Conservation (phyloP, 2,888 invertebrate species). For the Orchesellides sinensis region DNA sequence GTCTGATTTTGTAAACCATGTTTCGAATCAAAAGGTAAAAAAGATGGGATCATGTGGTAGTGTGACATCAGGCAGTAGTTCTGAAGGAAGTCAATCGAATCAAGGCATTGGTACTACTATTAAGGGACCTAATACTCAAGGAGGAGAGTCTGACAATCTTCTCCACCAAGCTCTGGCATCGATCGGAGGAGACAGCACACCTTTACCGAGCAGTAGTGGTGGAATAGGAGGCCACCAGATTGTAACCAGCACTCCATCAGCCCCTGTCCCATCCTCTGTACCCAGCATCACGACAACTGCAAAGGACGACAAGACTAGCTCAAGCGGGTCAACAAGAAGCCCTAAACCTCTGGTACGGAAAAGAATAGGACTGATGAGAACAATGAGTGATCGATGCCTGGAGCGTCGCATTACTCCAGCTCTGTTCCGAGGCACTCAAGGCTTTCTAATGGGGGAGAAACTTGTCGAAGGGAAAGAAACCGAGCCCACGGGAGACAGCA, state of each 20-base stretch:
- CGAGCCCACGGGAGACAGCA: slow-evolving; percentile 6
- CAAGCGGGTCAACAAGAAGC: slow-evolving; percentile 41
- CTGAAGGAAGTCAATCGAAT: slow-evolving; percentile 65
- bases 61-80: slow-evolving; percentile 67
- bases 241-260: slow-evolving; percentile 38
- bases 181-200: neutral
- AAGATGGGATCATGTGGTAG: slow-evolving; percentile 61
- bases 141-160: slow-evolving; percentile 22
- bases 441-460: slow-evolving; percentile 70
- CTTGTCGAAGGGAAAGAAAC: slow-evolving; percentile 69
- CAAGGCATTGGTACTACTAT: slow-evolving; percentile 50
- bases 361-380: slow-evolving; percentile 73
- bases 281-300: slow-evolving; percentile 36
- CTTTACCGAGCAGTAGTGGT: neutral
- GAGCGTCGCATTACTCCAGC: slow-evolving; percentile 75
- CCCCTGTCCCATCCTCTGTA: slow-evolving; percentile 12
- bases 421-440: slow-evolving; percentile 69
- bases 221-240: slow-evolving; percentile 24
- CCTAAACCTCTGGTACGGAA: slow-evolving; percentile 72
- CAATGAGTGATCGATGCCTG: slow-evolving; percentile 76
- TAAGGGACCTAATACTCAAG: slow-evolving; percentile 47
- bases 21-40: slow-evolving; percentile 74
- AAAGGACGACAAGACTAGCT: slow-evolving; percentile 43
- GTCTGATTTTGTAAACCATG: slow-evolving; percentile 78
- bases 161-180: neutral